Base-by-base conservation (phyloP, 1,140 invertebrate species). In the Amphibalanus amphitrite region DNA sequence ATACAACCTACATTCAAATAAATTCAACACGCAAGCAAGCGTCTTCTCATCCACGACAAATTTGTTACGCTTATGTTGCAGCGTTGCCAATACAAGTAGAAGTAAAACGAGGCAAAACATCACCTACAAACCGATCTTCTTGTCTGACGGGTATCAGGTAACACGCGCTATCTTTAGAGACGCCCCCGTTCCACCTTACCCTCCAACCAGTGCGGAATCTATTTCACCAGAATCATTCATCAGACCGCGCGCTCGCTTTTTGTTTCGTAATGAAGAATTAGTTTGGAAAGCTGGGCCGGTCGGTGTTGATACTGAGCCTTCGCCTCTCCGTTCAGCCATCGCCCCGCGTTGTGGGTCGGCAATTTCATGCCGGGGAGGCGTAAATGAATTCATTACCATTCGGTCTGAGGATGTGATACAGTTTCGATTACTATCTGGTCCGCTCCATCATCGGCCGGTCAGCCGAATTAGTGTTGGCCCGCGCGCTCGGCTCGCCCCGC, bases 321-420 rank as follows among this genome's bases (percentile, higher is more conserved):
- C 47, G 20, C 13, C 33, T 38, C 47, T 13, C 6, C 47, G 47
- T 20, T 23, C 47, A 23, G 47, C 47, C 47, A 1, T 23, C 47
- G 47, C 47, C 1, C 20, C 23, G 10, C 6, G 23, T 6, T 59
- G 10, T 59, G 47, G n/a, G n/a, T 3, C 10, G 20, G 47, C 47
- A 59, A 59, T 59, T 59, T 59, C 47, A 59, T 59, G 47, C 47
- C 47, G 47, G 47, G 47, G 47, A 59, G 47, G 47, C 47, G 47
- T 59, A 59, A 59, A 59, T 59, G 47, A 59, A 59, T 59, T 59
- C 47, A 59, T 59, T 59, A 59, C 47, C 47, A 59, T 59, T 59
- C 47, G 6, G 47, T 59, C 47, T 3, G 47, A 59, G 47, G 6
- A 59, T 6, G 47, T 59, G 47, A 59, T 59, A 59, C 47, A 59